Percentiles rank a stretch among this genome's conserved stretches.
Conservation (phyloP, 1,140 invertebrate species). For the Halictus rubicundus region DNA sequence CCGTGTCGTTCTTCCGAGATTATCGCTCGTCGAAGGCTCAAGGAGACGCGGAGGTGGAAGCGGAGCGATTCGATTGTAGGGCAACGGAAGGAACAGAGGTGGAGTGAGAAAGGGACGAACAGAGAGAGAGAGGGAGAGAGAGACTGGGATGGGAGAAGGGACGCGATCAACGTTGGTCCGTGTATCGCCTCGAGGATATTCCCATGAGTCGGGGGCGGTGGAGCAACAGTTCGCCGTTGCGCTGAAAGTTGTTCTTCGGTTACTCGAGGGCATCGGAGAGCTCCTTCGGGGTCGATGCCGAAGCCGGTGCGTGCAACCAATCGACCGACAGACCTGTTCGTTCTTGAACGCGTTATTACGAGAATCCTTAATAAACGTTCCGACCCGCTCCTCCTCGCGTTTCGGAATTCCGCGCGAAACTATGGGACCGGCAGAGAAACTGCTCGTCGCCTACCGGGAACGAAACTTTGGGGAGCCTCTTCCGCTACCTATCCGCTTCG, state of each 20-base stretch:
- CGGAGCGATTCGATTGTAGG: too few species aligned
- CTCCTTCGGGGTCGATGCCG: conserved; percentile 18
- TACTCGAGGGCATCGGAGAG: conserved; percentile 52
- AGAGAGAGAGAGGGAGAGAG: not conserved
- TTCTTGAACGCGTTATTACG: conserved; percentile 67
- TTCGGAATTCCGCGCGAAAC: conserved; percentile 12
- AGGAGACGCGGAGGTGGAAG: too few species aligned
- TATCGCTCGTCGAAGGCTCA: too few species aligned
- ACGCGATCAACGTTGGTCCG: not conserved
- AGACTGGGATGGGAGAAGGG: not conserved
- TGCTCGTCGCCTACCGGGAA: too few species aligned
- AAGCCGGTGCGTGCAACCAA: conserved; percentile 63
- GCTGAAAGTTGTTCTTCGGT: conserved; percentile 43
- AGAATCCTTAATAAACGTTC: conserved; percentile 65
- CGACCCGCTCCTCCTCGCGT: conserved; percentile 4
- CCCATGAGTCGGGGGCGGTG: conserved; percentile 77
- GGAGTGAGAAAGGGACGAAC: not conserved
- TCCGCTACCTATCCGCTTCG: too few species aligned
- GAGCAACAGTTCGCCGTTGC: conserved; percentile 42
- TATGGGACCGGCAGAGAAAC: conserved; percentile 7
- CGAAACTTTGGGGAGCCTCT: too few species aligned
- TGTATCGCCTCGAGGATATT: conserved; percentile 71
- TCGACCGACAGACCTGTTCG: not conserved
- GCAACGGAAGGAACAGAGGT: too few species aligned
- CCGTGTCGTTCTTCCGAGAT: too few species aligned